Conservation (phyloP, 1,140 invertebrate species). For the Bombyx mori region DNA sequence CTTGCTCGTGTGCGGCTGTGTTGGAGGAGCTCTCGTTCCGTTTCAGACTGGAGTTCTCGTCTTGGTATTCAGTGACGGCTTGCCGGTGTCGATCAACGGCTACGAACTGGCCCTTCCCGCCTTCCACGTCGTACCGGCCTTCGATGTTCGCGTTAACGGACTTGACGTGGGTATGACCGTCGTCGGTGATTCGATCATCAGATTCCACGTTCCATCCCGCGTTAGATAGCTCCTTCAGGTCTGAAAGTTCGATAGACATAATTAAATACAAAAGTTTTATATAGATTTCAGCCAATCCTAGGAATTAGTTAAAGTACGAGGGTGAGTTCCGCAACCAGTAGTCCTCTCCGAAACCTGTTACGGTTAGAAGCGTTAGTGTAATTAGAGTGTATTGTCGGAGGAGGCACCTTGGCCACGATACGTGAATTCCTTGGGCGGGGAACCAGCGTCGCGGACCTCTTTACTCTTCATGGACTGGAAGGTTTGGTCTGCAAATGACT, state of each 20-base stretch:
- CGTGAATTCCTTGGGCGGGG: constrained; percentile 76
- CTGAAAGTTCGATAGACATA: constrained; percentile 33
- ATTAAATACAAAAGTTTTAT: too few relatives aligned
- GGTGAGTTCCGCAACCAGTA: constrained; percentile 1
- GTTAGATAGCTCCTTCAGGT: constrained; percentile 61
- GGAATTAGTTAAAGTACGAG: background rate
- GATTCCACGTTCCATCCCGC: constrained; percentile 67
- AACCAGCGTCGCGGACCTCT: constrained; percentile 82
- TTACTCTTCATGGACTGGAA: constrained; percentile 83
- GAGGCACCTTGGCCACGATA: constrained; percentile 66
- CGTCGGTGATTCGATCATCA: constrained; percentile 57
- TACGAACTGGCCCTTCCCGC: constrained; percentile 73
- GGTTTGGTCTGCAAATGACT: constrained; percentile 80
- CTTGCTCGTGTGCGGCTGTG: constrained; percentile 74
- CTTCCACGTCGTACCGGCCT: constrained; percentile 73
- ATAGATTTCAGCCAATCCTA: background rate
- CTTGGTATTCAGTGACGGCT: constrained; percentile 73
- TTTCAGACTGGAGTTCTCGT: constrained; percentile 75
- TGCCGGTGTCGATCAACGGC: constrained; percentile 73
- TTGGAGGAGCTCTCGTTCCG: constrained; percentile 71
- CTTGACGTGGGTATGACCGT: constrained; percentile 58
- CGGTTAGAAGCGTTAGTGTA: constrained; percentile 60
- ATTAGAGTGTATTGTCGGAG: constrained; percentile 33
- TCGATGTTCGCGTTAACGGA: constrained; percentile 59
- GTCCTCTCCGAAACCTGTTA: constrained; percentile 22